Conservation (phyloP, 2,797 vertebrate genomes). For the Emys orbicularis region DNA sequence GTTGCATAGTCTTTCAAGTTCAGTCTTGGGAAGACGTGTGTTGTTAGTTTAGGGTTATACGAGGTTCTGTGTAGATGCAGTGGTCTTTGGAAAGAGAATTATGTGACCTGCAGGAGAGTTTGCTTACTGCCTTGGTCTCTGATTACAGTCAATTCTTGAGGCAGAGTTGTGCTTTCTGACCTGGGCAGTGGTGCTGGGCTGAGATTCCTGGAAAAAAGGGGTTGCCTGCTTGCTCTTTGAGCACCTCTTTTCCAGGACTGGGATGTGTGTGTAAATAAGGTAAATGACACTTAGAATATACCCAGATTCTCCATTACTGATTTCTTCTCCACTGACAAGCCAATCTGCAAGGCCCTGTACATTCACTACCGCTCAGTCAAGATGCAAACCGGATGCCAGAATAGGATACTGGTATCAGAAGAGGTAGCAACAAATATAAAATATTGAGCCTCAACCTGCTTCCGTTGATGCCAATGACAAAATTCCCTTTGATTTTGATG, state of each 20-base stretch:
- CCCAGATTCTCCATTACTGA: neutral
- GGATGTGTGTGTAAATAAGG: neutral
- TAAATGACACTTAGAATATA: neutral
- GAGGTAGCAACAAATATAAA: neutral
- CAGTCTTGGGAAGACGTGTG: neutral
- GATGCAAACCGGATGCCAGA: constrained; percentile 1
- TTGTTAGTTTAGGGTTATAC: fast-evolving
- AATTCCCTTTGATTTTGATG: neutral
- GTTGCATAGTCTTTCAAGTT: neutral
- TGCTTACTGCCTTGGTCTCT: neutral
- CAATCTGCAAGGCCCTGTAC: neutral
- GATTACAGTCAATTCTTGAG: no score
- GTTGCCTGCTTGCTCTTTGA: no score
- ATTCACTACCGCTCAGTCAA: neutral
- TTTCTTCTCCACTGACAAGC: neutral
- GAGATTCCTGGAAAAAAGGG: no score
- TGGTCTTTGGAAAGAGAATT: fast-evolving
- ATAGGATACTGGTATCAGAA: constrained; percentile 32
- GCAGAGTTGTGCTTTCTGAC: no score
- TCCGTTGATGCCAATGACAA: neutral
- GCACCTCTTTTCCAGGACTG: no score
- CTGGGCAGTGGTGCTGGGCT: no score
- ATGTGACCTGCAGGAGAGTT: neutral
- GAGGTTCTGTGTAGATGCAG: fast-evolving
- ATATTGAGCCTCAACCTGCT: neutral